phyloP scores from a whole-genome alignment of 2,797 vertebrate species.

The Alcedo quadribrachys region DNA sequence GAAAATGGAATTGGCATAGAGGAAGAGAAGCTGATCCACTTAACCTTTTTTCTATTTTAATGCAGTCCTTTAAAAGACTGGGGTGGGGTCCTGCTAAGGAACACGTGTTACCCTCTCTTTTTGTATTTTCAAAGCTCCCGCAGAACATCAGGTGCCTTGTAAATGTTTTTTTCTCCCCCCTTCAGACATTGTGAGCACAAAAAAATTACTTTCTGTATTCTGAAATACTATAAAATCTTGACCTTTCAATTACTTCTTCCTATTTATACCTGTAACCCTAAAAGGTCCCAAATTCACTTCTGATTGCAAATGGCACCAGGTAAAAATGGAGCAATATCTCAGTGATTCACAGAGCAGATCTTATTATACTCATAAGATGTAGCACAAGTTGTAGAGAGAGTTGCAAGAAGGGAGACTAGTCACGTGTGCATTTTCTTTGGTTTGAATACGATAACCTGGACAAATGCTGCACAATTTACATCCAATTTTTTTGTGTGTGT shows the following conservation, averaged over 20 bases:
- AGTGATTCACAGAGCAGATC: not conserved
- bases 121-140: not conserved
- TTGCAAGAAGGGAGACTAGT: not conserved
- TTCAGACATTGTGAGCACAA: not conserved
- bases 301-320: not conserved
- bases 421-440: not conserved
- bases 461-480: not conserved
- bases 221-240: slow-evolving; percentile 9
- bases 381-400: not conserved
- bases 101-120: fast-evolving
- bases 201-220: not conserved
- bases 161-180: not conserved
- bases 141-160: not conserved
- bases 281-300: not conserved
- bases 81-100: not conserved
- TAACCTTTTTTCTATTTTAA: slow-evolving; percentile 32
- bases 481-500: not conserved
- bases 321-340: not conserved
- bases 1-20: slow-evolving; percentile 40
- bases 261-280: not conserved
- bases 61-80: slow-evolving; percentile 16
- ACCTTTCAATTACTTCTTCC: not conserved
- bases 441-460: not conserved
- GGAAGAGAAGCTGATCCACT: slow-evolving; percentile 28
- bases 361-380: not conserved